These are phyloP conservation scores for Phrynosoma blainvillii DNA, from an alignment of 2,113 vertebrate genomes.

Conservation along the genomic window DNA sequence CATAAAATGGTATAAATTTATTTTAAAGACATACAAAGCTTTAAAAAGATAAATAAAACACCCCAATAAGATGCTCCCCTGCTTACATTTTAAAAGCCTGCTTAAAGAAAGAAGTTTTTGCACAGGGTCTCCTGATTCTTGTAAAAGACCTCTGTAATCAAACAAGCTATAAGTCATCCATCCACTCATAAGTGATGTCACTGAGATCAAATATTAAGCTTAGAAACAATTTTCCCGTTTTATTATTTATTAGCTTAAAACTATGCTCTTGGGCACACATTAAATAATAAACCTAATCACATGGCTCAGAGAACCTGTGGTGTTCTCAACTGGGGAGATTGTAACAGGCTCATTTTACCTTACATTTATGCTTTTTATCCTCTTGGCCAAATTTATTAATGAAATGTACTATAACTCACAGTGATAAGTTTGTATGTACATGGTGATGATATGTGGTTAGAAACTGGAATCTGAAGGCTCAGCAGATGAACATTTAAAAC, in stretches of 20 bases:
- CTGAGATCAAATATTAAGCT: not conserved
- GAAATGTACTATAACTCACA: not conserved
- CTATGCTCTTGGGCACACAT: not conserved
- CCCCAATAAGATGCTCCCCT: no score
- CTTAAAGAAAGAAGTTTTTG: no score
- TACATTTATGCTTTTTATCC: not conserved
- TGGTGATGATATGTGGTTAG: not conserved
- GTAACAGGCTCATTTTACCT: not conserved
- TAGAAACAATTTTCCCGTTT: not conserved
- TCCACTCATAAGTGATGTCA: not conserved
- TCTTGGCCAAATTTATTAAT: not conserved
- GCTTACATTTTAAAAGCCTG: no score
- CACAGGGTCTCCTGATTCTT: not conserved
- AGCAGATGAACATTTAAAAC: not conserved
- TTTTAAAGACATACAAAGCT: no score
- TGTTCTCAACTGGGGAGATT: not conserved
- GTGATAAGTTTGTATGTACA: not conserved
- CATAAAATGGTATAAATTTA: no score
- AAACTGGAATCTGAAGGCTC: not conserved
- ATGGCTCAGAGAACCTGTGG: not conserved
- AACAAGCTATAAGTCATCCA: not conserved
- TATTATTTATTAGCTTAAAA: not conserved
- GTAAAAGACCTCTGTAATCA: not conserved
- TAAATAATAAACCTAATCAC: not conserved
- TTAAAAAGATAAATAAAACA: no score